Base-by-base conservation (phyloP, 2,888 invertebrate species). In the Muschampia plurimacula region DNA sequence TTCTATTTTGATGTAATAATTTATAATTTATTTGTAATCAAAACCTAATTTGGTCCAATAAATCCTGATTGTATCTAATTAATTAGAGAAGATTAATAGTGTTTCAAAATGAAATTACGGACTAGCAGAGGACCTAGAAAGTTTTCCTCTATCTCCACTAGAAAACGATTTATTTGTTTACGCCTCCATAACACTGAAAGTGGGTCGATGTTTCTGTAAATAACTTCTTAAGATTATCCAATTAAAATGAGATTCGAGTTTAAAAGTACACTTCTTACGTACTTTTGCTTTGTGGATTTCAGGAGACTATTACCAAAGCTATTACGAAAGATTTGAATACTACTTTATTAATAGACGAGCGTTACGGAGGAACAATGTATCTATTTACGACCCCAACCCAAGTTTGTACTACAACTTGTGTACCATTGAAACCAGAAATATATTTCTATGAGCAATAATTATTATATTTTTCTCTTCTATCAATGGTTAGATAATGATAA, bases 101-200 rank as follows among this genome's bases (percentile, higher is more conserved):
- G 55, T 70, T 57, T 32, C 22, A 52, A 64, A 64, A 55, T 59
- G 8, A 70, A 70, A 65, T 70, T 70, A 70, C 65, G 46, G 44
- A 64, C 64, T 22, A 70, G 36, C 32, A 39, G 59, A 70, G 65
- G 65, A 65, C 65, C 65, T 49, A 65, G 39, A 59, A 71, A 71
- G 65, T 71, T 71, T 65, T 46, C 57, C 70, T 70, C 64, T 71
- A 59, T 71, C 65, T 71, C 59, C 70, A 46, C 46, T 65, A 65
- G 59, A 75, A 76, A 75, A 75, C 73, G 82, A 89, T 88, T 89
- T 88, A 89, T 88, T 83, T 89, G 88, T 89, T 89, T 89, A 83
- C 82, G 74, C 76, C 72, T 72, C 75, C 39, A 68, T 52, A 74
- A 82, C 83, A 82, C 82, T 77, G 79, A 76, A 86, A 86, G 78